Evolutionary conservation across 2,888 invertebrate genomes (phyloP), one percentile per base, ranked within the genome.

Genomic region (Linyphia triangularis): DNA sequence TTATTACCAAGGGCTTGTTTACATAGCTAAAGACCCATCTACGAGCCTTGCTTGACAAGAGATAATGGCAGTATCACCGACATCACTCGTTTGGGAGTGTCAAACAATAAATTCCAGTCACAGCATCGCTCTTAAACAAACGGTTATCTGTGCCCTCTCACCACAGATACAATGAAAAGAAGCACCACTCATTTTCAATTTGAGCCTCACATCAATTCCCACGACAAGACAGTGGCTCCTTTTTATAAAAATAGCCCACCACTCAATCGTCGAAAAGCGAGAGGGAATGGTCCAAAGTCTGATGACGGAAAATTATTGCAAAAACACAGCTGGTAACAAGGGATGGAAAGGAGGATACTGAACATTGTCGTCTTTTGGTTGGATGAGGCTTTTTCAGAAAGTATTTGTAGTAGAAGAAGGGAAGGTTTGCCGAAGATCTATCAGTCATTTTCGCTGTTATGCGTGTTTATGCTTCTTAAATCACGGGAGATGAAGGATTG

Each of bases 251-350:
- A 7, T 40, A 16, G 43, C 37, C 37, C 43, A 33, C 24, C 16
- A 24, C n/a, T 79, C 84, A 84, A 43, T 83, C 82, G 61, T 19
- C 82, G 67, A 22, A 22, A 37, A 37, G 67, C 24, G 13, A n/a
- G 43, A 63, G 19, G 40, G 40, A 26, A 24, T 26, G 43, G 72
- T 72, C 61, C 72, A 72, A 72, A 82, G 82, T 72, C 43, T 43
- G 57, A 81, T 70, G 2, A 16, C 1, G 24, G 30, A 22, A 28
- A 85, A 78, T 78, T 63, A 70, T 85, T 78, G 63, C 51, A 61
- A 85, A 37, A 85, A 85, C 78, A 72, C 78, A 85, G 85, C 78
- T 85, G 78, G 78, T 40, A 72, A 82, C 19, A 28, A 63, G 16
- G 28, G 70, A 51, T 30, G 24, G 16, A 28, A 28, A 72, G 61